Conservation (phyloP, 2,888 invertebrate genomes). For the Cantharis nigra region DNA sequence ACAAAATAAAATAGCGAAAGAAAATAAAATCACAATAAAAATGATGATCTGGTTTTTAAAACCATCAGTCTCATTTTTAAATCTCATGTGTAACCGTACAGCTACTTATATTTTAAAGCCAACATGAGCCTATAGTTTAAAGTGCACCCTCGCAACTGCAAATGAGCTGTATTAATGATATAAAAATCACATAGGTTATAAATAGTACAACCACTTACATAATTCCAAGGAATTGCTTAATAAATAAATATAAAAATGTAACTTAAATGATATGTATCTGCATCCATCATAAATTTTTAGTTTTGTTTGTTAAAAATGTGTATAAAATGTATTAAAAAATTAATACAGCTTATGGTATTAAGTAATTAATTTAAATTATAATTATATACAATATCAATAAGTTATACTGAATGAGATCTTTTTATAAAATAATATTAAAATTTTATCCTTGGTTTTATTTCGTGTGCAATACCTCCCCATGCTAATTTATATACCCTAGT, state of each 20-base stretch:
- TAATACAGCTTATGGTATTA: background rate
- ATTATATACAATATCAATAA: slow-evolving; percentile 11
- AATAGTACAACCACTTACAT: background rate
- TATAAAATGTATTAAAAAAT: slow-evolving; percentile 12
- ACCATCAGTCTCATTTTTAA: slow-evolving; percentile 35
- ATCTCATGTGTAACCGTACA: slow-evolving; percentile 26
- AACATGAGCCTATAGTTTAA: background rate
- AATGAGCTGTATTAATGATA: background rate
- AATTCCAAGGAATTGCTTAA: background rate
- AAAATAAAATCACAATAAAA: slow-evolving; percentile 29
- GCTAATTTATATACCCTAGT: slow-evolving; percentile 86
- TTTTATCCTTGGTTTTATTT: slow-evolving; percentile 76
- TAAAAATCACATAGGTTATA: slow-evolving; percentile 6
- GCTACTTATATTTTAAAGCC: slow-evolving; percentile 21
- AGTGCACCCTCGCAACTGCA: background rate
- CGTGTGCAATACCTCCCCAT: slow-evolving; percentile 96
- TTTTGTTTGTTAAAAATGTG: background rate
- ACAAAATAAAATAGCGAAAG: slow-evolving; percentile 28
- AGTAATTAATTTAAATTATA: slow-evolving; percentile 2
- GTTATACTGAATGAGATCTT: slow-evolving; percentile 23
- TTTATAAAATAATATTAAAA: slow-evolving; percentile 53
- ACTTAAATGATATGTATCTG: slow-evolving; percentile 29
- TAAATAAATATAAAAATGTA: slow-evolving; percentile 18
- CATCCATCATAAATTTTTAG: background rate
- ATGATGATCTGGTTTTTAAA: slow-evolving; percentile 26